These are phyloP conservation scores for Leucoraja ocellata DNA, from an alignment of 2,797 vertebrate species.

Conservation along the genomic window DNA sequence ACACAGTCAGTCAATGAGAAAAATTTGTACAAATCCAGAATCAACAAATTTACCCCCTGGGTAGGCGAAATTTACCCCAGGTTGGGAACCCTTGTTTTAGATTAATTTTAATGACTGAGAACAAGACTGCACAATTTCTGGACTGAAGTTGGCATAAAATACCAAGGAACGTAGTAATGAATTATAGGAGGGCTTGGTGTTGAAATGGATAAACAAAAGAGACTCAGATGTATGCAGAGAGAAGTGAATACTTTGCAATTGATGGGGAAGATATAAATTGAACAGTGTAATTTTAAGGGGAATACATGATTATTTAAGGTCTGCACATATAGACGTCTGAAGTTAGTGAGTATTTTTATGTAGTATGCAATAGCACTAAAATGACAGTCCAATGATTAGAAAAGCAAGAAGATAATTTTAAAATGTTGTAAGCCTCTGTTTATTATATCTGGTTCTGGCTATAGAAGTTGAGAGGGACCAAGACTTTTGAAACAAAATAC, in stretches of 20 bases:
- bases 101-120: not conserved
- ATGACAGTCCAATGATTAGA: too few species aligned
- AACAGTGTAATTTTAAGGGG: not conserved
- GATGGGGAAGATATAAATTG: not conserved
- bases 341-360: not conserved
- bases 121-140: not conserved
- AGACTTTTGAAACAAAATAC: not conserved
- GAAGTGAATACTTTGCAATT: not conserved
- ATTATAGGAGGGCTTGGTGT: not conserved
- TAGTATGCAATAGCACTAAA: not conserved
- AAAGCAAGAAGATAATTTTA: too few species aligned
- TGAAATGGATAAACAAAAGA: not conserved
- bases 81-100: not conserved
- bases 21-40: too few species aligned
- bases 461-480: not conserved
- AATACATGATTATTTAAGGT: not conserved
- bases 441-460: not conserved
- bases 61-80: too few species aligned
- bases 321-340: not conserved
- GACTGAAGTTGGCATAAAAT: not conserved
- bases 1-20: too few species aligned
- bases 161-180: not conserved
- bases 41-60: too few species aligned
- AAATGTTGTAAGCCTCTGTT: too few species aligned
- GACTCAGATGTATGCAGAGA: not conserved